Evolutionary conservation across 2,113 vertebrate species (phyloP).

Genomic region (Microcebus jonahi): DNA sequence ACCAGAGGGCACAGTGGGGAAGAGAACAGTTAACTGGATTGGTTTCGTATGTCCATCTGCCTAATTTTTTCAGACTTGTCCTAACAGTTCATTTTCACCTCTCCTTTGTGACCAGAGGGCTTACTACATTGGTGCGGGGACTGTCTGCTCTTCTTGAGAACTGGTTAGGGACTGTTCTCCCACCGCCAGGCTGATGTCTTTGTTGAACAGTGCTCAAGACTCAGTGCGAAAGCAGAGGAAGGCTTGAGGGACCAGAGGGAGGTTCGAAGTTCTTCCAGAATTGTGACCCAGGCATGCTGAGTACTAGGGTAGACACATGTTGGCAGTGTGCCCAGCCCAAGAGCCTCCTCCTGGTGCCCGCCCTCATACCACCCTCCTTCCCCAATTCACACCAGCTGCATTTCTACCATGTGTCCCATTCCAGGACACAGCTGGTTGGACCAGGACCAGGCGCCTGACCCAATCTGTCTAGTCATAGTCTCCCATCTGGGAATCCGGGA

Average conservation of each 20-base stretch:
- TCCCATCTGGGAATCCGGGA: not conserved
- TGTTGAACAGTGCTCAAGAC: not conserved
- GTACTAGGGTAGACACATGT: too few species aligned
- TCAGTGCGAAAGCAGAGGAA: not conserved
- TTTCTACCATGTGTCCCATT: fast-evolving
- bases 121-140: not conserved
- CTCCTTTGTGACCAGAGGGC: not conserved
- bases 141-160: not conserved
- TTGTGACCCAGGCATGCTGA: not conserved
- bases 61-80: not conserved
- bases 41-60: not conserved
- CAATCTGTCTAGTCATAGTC: not conserved
- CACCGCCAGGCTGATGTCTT: not conserved
- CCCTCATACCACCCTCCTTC: not conserved
- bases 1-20: not conserved
- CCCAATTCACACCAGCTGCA: too few species aligned
- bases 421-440: not conserved
- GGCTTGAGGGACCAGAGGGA: not conserved
- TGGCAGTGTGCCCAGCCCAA: fast-evolving
- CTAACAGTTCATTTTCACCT: not conserved
- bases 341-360: fast-evolving
- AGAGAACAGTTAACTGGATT: not conserved
- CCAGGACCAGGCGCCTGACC: not conserved
- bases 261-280: not conserved
- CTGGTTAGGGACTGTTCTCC: not conserved